Evolutionary conservation across 1,140 invertebrate genomes (phyloP), one percentile per base, ranked within the genome.

Genomic region (Eumaeus atala): DNA sequence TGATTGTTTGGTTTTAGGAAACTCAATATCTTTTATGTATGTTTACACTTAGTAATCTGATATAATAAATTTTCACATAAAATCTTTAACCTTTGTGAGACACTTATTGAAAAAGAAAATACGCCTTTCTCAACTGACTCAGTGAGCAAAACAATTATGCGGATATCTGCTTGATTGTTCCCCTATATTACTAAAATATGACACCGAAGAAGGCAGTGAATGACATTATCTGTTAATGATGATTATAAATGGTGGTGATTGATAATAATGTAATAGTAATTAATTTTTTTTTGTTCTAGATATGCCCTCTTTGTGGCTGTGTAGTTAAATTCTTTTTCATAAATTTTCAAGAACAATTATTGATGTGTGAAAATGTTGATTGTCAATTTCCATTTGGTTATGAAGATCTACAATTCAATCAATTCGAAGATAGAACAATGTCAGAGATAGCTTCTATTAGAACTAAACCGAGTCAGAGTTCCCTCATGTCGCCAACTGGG

Each of bases 361-460:
- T 77, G 12, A 74, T 87, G 70, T 87, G 85, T 59, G 74, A 74
- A 48, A 81, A 85, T 37, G 59, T 59, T 2, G 58, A 70, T 35
- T 87, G 85, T 59, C 72, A 77, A 9, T 87, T 70, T 61, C 85
- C 85, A 42, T 87, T 84, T 70, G 80, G 76, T 0, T 65, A 75
- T 49, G 73, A 80, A 47, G 64, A 81, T 3, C 33, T 82, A 0
- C 52, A 75, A 54, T 73, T 74, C 54, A 40, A 73, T 0, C 56
- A 59, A 50, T 54, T 66, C 9, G 72, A 79, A 11, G 59, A 67
- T 17, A 64, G 64, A 1, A 49, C 62, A 3, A 57, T 37, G 4
- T 51, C 54, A 38, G 76, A 74, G 50, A 58, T 62, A 6, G 52
- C 55, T 6, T 61, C 61, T 17, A 47, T 62, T 17, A 59, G 28